Percentiles rank a stretch among this genome's conserved stretches.
Conservation (phyloP, 2,797 vertebrate genomes). For the Chaetodon trifasciatus region DNA sequence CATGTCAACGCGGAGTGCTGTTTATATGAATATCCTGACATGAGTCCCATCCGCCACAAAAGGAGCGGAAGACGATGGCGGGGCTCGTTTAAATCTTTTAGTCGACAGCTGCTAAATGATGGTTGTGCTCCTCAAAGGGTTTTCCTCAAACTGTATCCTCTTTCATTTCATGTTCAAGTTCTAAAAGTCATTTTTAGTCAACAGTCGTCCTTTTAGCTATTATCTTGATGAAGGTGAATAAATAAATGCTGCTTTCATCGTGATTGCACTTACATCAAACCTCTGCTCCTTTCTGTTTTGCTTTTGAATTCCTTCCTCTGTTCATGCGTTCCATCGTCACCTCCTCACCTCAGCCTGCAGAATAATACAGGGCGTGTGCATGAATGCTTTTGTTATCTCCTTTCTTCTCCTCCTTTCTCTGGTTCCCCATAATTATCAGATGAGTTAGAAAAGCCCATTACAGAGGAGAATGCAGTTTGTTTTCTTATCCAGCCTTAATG, state of each 20-base stretch:
- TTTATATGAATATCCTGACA: slow-evolving; percentile 30
- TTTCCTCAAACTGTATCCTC: not conserved
- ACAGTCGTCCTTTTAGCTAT: not conserved
- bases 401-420: not conserved
- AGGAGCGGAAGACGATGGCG: slow-evolving; percentile 3
- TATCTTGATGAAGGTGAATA: not conserved
- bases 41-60: slow-evolving; percentile 2
- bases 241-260: not conserved
- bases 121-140: slow-evolving; percentile 7
- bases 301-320: not conserved
- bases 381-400: not conserved
- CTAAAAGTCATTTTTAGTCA: not conserved
- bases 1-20: slow-evolving; percentile 35
- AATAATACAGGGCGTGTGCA: slow-evolving; percentile 19
- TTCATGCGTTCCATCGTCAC: not conserved
- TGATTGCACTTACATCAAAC: not conserved
- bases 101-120: slow-evolving; percentile 26
- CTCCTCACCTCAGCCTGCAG: slow-evolving; percentile 7
- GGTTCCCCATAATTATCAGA: not conserved
- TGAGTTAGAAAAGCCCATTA: slow-evolving; percentile 2
- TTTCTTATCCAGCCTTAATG: not conserved
- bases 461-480: not conserved
- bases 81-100: slow-evolving; percentile 32
- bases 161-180: slow-evolving; percentile 6
- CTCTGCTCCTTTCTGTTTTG: not conserved